A percentile compares a stretch with the other conserved stretches of the same genome.
Conservation (phyloP, 1,140 invertebrate species). For the Pachypsylla venusta region DNA sequence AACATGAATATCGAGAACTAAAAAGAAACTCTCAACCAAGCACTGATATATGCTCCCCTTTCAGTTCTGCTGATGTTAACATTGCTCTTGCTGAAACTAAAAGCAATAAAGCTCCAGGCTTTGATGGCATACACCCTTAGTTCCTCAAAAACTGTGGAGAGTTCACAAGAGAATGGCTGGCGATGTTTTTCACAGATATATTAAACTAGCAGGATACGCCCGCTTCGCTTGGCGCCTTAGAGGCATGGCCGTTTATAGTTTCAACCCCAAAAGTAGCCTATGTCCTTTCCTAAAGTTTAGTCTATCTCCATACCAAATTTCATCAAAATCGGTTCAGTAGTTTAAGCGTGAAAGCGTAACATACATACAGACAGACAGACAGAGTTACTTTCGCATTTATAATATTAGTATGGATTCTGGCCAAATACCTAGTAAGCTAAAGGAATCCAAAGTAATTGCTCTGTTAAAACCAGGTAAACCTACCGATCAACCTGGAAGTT, state of each 20-base stretch:
- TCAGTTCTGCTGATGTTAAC: constrained; percentile 4
- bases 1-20: constrained; percentile 5
- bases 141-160: constrained; percentile 10
- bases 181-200: constrained; percentile 14
- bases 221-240: too few relatives aligned
- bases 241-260: too few relatives aligned
- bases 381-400: too few relatives aligned
- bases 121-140: constrained; percentile 10
- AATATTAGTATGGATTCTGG: too few relatives aligned
- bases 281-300: too few relatives aligned
- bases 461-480: constrained; percentile 14
- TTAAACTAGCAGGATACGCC: too few relatives aligned
- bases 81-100: constrained; percentile 9
- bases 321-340: too few relatives aligned
- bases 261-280: too few relatives aligned
- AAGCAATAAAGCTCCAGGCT: constrained; percentile 11
- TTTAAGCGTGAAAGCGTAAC: too few relatives aligned
- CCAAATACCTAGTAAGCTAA: constrained; percentile 9
- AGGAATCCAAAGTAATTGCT: constrained; percentile 12
- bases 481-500: neutral
- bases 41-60: neutral
- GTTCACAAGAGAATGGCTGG: constrained; percentile 8
- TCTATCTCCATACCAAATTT: too few relatives aligned
- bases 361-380: too few relatives aligned
- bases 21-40: neutral